Conservation (phyloP, 1,140 invertebrate species). For the Delia radicum region DNA sequence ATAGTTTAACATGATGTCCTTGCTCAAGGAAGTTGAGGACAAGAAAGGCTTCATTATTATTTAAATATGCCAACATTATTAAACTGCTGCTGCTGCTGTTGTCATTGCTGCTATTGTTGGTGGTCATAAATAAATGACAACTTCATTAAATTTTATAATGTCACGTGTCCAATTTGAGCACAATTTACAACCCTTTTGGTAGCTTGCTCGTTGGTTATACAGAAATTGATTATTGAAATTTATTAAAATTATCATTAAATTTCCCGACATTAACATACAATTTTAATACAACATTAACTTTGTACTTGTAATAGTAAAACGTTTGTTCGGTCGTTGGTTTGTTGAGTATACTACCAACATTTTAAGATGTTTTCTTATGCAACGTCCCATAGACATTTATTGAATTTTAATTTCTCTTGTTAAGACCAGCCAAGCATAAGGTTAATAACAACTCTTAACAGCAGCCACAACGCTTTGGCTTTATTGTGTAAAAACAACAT, state of each 20-base stretch:
- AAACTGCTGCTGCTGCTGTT: background rate
- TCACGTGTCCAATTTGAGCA: background rate
- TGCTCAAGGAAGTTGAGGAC: background rate
- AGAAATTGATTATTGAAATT: conserved; percentile 7
- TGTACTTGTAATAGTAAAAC: no score
- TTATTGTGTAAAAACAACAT: background rate
- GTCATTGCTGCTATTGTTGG: background rate
- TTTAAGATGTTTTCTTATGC: background rate
- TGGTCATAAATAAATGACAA: conserved; percentile 14
- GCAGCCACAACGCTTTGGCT: conserved; percentile 8
- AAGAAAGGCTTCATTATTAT: background rate
- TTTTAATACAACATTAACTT: no score
- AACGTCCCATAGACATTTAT: background rate
- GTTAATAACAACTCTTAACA: conserved; percentile 21
- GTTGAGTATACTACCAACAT: no score
- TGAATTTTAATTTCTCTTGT: conserved; percentile 23
- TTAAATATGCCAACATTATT: background rate
- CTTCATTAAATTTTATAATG: conserved; percentile 15
- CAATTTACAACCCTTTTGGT: conserved; percentile 9
- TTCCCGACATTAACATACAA: conserved; percentile 5
- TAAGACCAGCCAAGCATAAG: conserved; percentile 10
- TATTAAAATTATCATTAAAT: conserved; percentile 8
- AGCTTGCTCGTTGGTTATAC: background rate
- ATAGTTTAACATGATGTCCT: background rate
- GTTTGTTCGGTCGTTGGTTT: no score